Percentiles rank a stretch among this genome's conserved stretches.
Evolutionary conservation across 2,888 invertebrate genomes (phyloP).

Genomic region (Tenthredo mesomela): DNA sequence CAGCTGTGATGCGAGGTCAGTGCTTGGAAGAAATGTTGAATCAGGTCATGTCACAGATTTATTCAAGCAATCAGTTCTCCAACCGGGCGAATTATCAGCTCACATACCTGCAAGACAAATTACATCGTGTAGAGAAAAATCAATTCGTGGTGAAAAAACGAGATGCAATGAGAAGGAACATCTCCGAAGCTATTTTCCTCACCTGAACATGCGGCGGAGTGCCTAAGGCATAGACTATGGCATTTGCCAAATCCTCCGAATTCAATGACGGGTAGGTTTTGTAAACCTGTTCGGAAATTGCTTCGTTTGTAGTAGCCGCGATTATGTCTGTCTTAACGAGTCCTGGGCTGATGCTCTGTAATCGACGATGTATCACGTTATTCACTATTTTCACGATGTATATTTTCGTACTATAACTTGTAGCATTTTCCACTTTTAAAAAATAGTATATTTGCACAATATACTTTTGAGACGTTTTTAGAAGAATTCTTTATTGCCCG

Average conservation of each 20-base stretch:
- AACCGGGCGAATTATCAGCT: constrained; percentile 29
- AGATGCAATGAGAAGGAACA: constrained; percentile 30
- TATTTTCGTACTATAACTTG: neutral
- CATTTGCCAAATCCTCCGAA: constrained; percentile 63
- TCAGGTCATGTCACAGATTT: neutral
- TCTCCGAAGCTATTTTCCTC: constrained; percentile 46
- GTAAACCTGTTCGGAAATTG: neutral
- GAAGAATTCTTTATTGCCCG: too few relatives aligned
- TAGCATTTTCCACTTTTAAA: neutral
- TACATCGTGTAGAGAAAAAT: neutral
- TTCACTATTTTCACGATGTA: neutral
- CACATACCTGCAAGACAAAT: constrained; percentile 23
- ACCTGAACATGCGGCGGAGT: constrained; percentile 68
- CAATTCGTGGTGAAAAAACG: neutral
- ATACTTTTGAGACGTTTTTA: too few relatives aligned
- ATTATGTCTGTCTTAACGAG: constrained; percentile 71
- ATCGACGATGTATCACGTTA: constrained; percentile 15
- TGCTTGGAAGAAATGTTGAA: neutral
- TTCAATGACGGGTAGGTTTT: constrained; percentile 57
- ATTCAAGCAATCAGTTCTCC: neutral
- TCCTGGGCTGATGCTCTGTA: constrained; percentile 74
- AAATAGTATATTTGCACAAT: too few relatives aligned
- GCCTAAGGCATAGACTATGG: constrained; percentile 63
- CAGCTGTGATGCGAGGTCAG: neutral
- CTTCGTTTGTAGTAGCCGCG: constrained; percentile 55